phyloP scores from a whole-genome alignment of 2,797 vertebrate genomes.

The Huso huso region DNA sequence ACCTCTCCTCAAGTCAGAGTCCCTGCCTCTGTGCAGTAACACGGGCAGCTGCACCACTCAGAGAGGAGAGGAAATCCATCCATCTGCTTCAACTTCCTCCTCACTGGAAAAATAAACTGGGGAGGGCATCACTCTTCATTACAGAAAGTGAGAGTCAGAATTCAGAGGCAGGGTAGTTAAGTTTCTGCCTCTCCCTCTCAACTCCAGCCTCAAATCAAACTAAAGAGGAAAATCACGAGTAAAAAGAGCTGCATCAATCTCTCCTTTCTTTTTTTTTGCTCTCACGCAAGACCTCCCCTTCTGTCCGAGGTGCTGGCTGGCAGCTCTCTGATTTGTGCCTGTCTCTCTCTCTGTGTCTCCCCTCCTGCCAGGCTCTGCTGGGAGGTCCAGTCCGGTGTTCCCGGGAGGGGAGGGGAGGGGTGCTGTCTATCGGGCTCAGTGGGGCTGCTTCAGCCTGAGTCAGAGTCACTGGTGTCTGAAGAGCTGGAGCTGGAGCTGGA shows the following conservation, averaged over 20 bases:
- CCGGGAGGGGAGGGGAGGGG: not conserved
- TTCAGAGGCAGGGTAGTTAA: slow-evolving; percentile 15
- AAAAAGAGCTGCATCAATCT: not conserved
- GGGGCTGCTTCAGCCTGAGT: slow-evolving; percentile 57
- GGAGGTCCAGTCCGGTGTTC: not conserved
- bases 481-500: slow-evolving; percentile 76
- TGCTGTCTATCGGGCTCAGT: not conserved
- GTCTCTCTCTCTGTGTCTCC: slow-evolving; percentile 28
- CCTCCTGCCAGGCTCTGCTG: not conserved
- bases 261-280: slow-evolving; percentile 3
- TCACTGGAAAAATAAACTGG: too few species aligned
- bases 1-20: too few species aligned
- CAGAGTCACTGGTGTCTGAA: slow-evolving; percentile 87
- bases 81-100: too few species aligned
- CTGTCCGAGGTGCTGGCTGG: too few species aligned
- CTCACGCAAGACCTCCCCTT: not conserved
- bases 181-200: slow-evolving; percentile 13
- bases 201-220: too few species aligned
- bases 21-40: too few species aligned
- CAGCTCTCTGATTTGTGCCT: too few species aligned
- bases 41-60: too few species aligned
- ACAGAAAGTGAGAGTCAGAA: too few species aligned
- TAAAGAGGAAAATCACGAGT: slow-evolving; percentile 1
- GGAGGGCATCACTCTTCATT: too few species aligned
- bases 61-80: too few species aligned